Evolutionary conservation across 2,797 vertebrate genomes (phyloP), one percentile per base, ranked within the genome.

Genomic region (Garrulus glandarius): DNA sequence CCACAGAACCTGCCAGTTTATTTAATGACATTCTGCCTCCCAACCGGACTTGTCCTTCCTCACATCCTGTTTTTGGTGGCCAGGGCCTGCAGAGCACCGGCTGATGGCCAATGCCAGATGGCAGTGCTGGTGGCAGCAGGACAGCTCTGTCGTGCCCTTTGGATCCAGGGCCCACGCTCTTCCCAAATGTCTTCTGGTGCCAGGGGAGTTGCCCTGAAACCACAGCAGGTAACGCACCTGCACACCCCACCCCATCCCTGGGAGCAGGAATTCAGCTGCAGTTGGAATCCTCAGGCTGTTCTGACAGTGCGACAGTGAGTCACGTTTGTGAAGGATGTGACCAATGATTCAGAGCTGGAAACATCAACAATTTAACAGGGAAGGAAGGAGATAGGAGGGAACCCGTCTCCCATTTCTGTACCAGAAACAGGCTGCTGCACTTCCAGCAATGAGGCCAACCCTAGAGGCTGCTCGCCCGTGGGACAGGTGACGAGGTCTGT

Each of bases 271-370:
- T 36, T 60, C 2, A 2, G 49, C n/a, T 56, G 41, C 13, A 8
- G 8, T 21, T 14, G 68, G 39, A 65, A 30, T 12, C 60, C 29
- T 53, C 41, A 1, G 44, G 52, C 74, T 75, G 70, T 1, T 70
- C 80, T 41, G 50, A 6, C 50, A 7, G 32, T 4, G 26, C 2
- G 3, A 19, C 67, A 32, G 74, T 84, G 87, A 92, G 67, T 95
- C 88, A 85, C 8, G 4, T 27, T 49, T 22, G 55, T 50, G 70
- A 59, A 75, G 92, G 94, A 94, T 87, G 83, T 49, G 91, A 75
- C 44, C 36, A 17, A 34, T 70, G 89, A 88, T 86, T 95, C 93
- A 84, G 72, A 50, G 15, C 77, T 95, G 89, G 80, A 52, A 84
- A 78, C 77, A 77, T 34, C 89, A 81, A 84, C 94, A 67, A 1